Percentiles rank a stretch among this genome's conserved stretches.
These are phyloP conservation scores for Kuschelorhynchus macadamiae DNA, from an alignment of 2,888 invertebrate genomes.

Conservation along the genomic window DNA sequence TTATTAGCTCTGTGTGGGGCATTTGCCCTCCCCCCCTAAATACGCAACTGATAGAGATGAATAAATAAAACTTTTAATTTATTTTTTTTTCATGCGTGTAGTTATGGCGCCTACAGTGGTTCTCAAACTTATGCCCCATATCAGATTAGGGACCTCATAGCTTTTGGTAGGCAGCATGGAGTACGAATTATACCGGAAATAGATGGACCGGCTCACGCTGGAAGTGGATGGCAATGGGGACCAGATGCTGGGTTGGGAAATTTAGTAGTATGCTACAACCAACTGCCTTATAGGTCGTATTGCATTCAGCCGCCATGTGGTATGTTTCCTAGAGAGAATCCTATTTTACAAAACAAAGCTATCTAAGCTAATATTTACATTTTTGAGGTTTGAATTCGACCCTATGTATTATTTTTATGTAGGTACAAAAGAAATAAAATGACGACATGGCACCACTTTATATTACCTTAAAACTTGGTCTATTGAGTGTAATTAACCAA, in stretches of 20 bases:
- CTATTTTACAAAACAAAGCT: too few relatives aligned
- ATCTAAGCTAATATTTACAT: too few relatives aligned
- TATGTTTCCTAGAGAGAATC: too few relatives aligned
- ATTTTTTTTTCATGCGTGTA: slow-evolving; percentile 59
- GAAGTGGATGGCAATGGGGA: slow-evolving; percentile 91
- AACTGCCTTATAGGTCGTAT: slow-evolving; percentile 78
- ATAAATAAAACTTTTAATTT: neutral
- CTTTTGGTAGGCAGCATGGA: slow-evolving; percentile 85
- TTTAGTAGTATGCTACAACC: slow-evolving; percentile 77
- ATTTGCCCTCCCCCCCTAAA: too few relatives aligned
- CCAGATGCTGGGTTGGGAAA: slow-evolving; percentile 73
- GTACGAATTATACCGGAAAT: slow-evolving; percentile 90
- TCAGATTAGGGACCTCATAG: slow-evolving; percentile 78
- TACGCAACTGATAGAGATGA: neutral
- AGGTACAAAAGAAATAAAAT: too few relatives aligned
- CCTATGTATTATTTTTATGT: too few relatives aligned
- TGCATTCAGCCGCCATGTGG: slow-evolving; percentile 89
- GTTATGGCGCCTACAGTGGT: slow-evolving; percentile 82
- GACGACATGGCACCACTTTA: too few relatives aligned
- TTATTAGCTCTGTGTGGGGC: too few relatives aligned
- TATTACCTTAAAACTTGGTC: too few relatives aligned
- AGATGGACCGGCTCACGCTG: slow-evolving; percentile 90
- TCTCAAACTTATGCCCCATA: slow-evolving; percentile 77
- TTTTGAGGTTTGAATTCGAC: too few relatives aligned
- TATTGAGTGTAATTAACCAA: too few relatives aligned